A percentile compares a stretch with the other conserved stretches of the same genome.
Evolutionary conservation across 2,888 invertebrate genomes (phyloP).

Genomic region (Drosophila limbata): DNA sequence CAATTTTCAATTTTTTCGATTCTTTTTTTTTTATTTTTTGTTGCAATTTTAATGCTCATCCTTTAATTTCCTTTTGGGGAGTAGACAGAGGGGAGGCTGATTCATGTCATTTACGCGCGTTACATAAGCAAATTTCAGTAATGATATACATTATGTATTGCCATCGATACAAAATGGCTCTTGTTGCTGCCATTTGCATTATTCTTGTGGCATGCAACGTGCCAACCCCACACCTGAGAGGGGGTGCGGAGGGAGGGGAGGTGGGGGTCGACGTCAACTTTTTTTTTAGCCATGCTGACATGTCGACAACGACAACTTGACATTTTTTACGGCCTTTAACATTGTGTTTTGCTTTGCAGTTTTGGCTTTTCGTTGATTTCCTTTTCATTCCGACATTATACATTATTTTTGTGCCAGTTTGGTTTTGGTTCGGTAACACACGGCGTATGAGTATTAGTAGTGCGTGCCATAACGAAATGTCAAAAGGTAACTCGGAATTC

Average conservation of each 20-base stretch:
- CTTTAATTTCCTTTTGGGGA: conserved; percentile 60
- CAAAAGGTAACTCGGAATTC: conserved; percentile 46
- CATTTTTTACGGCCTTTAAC: conserved; percentile 59
- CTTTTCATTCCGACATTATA: conserved; percentile 7
- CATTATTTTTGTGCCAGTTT: conserved; percentile 21
- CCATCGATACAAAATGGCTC: conserved; percentile 58
- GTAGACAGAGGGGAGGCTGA: background rate
- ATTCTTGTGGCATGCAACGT: conserved; percentile 59
- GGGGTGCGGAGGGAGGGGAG: background rate
- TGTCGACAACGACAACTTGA: conserved; percentile 61
- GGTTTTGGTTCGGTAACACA: conserved; percentile 47
- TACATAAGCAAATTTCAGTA: conserved; percentile 76
- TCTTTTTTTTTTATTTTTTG: conserved; percentile 26
- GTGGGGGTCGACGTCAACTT: conserved; percentile 43
- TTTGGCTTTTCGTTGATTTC: conserved; percentile 34
- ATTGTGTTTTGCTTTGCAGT: conserved; percentile 43
- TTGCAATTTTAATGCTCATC: conserved; percentile 57
- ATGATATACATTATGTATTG: conserved; percentile 63
- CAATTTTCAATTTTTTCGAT: conserved; percentile 27
- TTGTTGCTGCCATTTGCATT: conserved; percentile 57
- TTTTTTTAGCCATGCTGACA: conserved; percentile 53
- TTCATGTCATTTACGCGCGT: conserved; percentile 60
- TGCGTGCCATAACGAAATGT: conserved; percentile 76
- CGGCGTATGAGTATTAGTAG: conserved; percentile 10
- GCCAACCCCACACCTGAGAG: conserved; percentile 10